A percentile compares a stretch with the other conserved stretches of the same genome.
These are phyloP conservation scores for Megalurothrips usitatus DNA, from an alignment of 2,888 invertebrate genomes.

Conservation along the genomic window DNA sequence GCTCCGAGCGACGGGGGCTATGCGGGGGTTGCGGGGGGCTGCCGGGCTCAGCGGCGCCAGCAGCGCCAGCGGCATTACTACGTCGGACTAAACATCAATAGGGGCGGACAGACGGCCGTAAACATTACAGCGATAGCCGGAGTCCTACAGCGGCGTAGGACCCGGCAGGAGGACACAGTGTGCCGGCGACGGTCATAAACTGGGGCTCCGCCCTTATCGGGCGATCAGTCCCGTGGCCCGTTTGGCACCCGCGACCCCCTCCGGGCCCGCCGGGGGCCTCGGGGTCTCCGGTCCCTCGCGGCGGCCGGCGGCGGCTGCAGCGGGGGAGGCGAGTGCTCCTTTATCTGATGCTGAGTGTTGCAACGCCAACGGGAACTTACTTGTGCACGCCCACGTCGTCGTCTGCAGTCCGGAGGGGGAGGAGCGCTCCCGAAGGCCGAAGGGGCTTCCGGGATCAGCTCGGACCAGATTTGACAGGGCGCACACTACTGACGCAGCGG, in stretches of 20 bases:
- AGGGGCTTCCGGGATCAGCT: not conserved
- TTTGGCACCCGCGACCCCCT: not conserved
- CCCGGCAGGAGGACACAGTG: not conserved
- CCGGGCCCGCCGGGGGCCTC: not conserved
- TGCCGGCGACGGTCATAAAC: not conserved
- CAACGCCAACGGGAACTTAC: not conserved
- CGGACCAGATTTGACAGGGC: not conserved
- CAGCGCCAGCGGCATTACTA: not conserved
- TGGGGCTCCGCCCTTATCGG: not conserved
- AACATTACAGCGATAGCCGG: conserved; percentile 3
- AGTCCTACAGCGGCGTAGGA: not conserved
- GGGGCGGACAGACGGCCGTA: not conserved
- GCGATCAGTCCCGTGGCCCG: not conserved
- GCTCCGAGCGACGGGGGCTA: no score
- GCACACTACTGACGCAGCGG: not conserved
- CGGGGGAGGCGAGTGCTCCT: not conserved
- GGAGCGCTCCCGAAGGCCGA: no score
- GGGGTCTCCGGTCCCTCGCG: not conserved
- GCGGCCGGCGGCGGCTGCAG: not conserved
- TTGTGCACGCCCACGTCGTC: no score
- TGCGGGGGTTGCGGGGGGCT: not conserved
- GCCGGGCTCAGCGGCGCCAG: not conserved
- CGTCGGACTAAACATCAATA: conserved; percentile 10
- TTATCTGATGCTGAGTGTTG: conserved; percentile 14
- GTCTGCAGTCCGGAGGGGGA: not conserved